Conservation (phyloP, 2,797 vertebrate genomes). For the Gambusia yucatana region DNA sequence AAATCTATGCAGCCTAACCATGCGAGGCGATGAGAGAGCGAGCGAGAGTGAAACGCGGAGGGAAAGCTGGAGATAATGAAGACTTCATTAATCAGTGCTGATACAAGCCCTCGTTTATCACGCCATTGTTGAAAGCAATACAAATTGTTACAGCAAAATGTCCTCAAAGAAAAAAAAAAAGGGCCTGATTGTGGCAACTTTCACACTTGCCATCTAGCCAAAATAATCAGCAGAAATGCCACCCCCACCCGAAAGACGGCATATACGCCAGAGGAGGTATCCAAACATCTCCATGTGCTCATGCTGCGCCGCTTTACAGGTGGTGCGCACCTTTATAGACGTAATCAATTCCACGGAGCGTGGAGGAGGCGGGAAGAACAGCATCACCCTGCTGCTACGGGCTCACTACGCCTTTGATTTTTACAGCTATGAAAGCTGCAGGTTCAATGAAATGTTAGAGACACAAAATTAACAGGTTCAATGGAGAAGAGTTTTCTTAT, state of each 20-base stretch:
- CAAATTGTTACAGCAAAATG: constrained; percentile 50
- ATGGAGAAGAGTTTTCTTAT: constrained; percentile 42
- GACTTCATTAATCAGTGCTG: constrained; percentile 74
- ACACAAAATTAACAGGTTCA: constrained; percentile 45
- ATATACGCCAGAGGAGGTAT: background rate
- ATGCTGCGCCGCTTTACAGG: constrained; percentile 31
- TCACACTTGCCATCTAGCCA: constrained; percentile 26
- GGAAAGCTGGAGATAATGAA: constrained; percentile 72
- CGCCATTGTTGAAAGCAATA: constrained; percentile 61
- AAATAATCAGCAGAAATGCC: constrained; percentile 23
- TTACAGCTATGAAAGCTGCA: constrained; percentile 34
- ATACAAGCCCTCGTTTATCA: constrained; percentile 67
- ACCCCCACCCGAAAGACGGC: background rate
- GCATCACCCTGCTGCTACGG: constrained; percentile 34
- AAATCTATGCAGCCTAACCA: constrained; percentile 62
- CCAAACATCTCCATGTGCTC: constrained; percentile 14
- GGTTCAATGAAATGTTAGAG: constrained; percentile 51
- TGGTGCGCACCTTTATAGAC: constrained; percentile 23
- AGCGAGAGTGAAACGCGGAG: constrained; percentile 49
- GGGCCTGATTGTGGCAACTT: constrained; percentile 54
- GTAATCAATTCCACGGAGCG: constrained; percentile 40
- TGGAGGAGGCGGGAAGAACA: constrained; percentile 12
- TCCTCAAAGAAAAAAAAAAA: constrained; percentile 44
- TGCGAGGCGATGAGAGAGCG: constrained; percentile 54
- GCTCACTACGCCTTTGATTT: constrained; percentile 45